A percentile compares a stretch with the other conserved stretches of the same genome.
phyloP scores from a whole-genome alignment of 2,797 vertebrate species.

The Chelmon rostratus region DNA sequence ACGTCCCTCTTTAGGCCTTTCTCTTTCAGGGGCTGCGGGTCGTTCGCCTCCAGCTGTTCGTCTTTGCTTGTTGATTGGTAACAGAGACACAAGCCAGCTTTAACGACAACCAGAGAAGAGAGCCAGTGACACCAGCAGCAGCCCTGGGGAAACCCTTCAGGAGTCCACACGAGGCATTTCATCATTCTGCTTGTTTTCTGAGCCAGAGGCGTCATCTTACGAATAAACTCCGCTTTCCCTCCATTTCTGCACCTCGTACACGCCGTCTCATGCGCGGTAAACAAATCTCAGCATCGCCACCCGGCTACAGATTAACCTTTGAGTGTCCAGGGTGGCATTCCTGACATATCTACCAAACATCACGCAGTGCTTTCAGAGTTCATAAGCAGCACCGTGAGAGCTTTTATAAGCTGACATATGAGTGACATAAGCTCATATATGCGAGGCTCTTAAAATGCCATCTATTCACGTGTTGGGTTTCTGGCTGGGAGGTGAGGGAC shows the following conservation, averaged over 20 bases:
- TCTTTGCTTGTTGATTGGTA: background rate
- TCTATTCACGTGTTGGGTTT: background rate
- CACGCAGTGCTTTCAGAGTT: slow-evolving; percentile 44
- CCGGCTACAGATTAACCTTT: slow-evolving; percentile 56
- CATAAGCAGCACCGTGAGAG: slow-evolving; percentile 27
- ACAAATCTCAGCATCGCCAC: background rate
- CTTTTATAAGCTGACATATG: slow-evolving; percentile 54
- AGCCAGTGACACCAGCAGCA: background rate
- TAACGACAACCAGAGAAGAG: slow-evolving; percentile 24
- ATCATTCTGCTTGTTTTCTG: slow-evolving; percentile 18
- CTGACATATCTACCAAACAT: slow-evolving; percentile 55
- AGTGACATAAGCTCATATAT: slow-evolving; percentile 48
- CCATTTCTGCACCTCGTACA: background rate
- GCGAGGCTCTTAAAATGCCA: slow-evolving; percentile 2
- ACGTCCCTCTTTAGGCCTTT: background rate
- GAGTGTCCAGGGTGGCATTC: slow-evolving; percentile 53
- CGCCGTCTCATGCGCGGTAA: background rate
- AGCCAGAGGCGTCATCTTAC: background rate
- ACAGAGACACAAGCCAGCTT: slow-evolving; percentile 1
- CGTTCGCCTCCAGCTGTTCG: background rate
- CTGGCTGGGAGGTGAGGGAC: slow-evolving; percentile 8
- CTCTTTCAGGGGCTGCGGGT: background rate
- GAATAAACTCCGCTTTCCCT: background rate
- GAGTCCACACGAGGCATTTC: background rate
- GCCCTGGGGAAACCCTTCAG: background rate